phyloP scores from a whole-genome alignment of 37 sponge, comb jelly and placozoan genomes.

The Bolinopsis microptera region DNA sequence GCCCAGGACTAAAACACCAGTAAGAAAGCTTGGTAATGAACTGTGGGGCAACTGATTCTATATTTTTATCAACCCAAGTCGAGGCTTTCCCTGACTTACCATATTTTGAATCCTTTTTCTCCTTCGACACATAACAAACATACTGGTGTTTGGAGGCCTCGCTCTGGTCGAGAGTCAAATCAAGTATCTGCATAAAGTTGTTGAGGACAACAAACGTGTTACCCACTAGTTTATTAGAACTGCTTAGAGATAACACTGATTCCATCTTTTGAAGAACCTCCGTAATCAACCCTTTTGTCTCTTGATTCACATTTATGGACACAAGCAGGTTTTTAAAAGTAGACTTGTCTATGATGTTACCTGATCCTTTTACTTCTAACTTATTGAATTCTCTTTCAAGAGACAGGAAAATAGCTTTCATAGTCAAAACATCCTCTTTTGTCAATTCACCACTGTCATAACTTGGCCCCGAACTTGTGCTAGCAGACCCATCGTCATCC shows the following conservation, averaged over 20 bases:
- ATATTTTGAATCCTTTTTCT: not conserved
- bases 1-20: slow-evolving; percentile 98
- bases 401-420: slow-evolving; percentile 55
- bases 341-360: not conserved
- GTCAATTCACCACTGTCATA: slow-evolving; percentile 11
- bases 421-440: slow-evolving; percentile 49
- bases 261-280: slow-evolving; percentile 47
- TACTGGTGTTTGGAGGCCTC: not conserved
- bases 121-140: slow-evolving; percentile 59
- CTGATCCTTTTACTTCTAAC: not conserved
- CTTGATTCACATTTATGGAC: slow-evolving; percentile 33
- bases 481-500: not conserved
- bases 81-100: not conserved
- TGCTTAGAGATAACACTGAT: slow-evolving; percentile 21
- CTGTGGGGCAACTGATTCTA: slow-evolving; percentile 19
- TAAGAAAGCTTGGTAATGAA: slow-evolving; percentile 68
- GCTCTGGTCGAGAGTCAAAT: not conserved
- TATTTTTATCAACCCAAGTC: not conserved
- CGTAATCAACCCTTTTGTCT: slow-evolving; percentile 9
- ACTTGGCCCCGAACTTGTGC: not conserved
- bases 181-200: slow-evolving; percentile 55
- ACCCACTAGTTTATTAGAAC: slow-evolving; percentile 11
- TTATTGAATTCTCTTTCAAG: slow-evolving; percentile 59
- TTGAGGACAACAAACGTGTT: slow-evolving; percentile 19
- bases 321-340: slow-evolving; percentile 23